Conservation (phyloP, 2,888 invertebrate species). For the Stenolophus ochropezus region DNA sequence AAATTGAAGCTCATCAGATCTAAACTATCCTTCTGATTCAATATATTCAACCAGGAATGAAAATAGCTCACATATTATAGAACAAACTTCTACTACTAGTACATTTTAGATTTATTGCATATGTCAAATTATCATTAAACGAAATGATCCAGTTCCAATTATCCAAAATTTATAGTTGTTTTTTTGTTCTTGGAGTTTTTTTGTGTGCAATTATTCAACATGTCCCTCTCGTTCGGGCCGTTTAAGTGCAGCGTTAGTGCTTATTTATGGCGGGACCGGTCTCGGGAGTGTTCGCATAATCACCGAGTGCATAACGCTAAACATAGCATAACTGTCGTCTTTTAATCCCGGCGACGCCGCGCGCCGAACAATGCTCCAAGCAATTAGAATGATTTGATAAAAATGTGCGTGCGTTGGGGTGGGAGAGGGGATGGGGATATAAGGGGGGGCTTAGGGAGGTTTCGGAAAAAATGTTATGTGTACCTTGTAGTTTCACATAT, state of each 20-base stretch:
- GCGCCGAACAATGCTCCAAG: conserved; percentile 21
- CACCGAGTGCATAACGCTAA: conserved; percentile 31
- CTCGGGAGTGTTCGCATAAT: conserved; percentile 30
- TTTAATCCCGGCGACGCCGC: conserved; percentile 55
- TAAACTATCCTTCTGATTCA: no score
- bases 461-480: no score
- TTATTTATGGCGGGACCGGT: conserved; percentile 19
- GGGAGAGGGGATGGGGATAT: neutral
- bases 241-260: conserved; percentile 36
- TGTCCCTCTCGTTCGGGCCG: neutral
- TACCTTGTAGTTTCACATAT: no score
- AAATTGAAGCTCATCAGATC: no score
- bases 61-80: no score
- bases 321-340: conserved; percentile 45
- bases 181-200: neutral
- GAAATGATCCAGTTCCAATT: neutral
- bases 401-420: conserved; percentile 30
- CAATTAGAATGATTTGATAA: conserved; percentile 60
- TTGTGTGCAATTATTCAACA: neutral
- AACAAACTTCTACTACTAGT: no score
- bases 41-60: no score
- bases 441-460: neutral
- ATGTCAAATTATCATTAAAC: no score
- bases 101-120: no score
- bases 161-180: neutral